Base-by-base conservation (phyloP, 2,113 vertebrate genomes). In the Sorex araneus region DNA sequence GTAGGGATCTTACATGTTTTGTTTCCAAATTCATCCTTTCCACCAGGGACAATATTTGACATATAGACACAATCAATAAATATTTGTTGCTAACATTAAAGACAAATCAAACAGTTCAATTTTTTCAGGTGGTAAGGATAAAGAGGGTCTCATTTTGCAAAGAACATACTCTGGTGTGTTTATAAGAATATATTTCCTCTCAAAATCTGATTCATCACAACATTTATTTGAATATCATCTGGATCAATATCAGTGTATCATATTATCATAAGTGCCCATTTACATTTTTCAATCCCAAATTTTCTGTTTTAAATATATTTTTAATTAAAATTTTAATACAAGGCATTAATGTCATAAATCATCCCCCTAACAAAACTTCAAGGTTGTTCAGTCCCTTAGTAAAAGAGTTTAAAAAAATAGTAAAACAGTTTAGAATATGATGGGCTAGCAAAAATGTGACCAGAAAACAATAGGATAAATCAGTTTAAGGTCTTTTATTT, bases 251-350 rank as follows among this genome's bases (percentile, higher is more conserved):
- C n/a, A 67, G 7, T 30, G 45, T 96, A 77, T 15, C 6, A 54
- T 66, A 84, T 82, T 50, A 84, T 76, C 19, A 34, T 45, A 67
- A 67, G 5, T 54, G 15, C 70, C 25, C 25, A 79, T 75, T 67
- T 87, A 54, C 50, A 27, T 34, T 60, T 84, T 80, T 84, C 50
- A 90, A 67, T 15, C 15, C 28, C n/a, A 6, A 67, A 50, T 43
- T 84, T 92, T 82, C 25, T 64, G 21, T 25, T 90, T 18, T n/a
- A 87, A 94, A 63, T 92, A 63, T 73, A 21, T 21, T 81, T 77
- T 47, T 27, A 84, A 64, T 79, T 54, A 34, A 8, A 80, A 78
- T 75, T 77, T 25, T 74, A 92, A 67, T 64, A 64, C 3, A 83
- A 64, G n/a, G n/a, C n/a, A n/a, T n/a, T n/a, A n/a, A n/a, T n/a